Evolutionary conservation across 2,888 invertebrate genomes (phyloP).

Genomic region (Resseliella maxima): DNA sequence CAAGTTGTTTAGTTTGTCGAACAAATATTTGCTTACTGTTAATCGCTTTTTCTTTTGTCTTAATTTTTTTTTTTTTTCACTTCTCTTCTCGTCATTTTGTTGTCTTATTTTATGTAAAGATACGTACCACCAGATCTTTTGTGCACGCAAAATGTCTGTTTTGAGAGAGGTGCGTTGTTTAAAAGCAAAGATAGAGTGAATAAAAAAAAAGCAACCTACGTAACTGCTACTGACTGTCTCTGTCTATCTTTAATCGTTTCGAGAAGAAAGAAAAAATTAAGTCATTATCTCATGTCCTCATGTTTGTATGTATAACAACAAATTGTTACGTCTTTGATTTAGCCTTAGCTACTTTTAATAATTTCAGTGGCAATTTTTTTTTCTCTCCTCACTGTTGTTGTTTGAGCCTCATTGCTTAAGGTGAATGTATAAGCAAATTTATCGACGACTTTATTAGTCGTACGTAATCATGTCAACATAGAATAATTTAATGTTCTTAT

Average conservation of each 20-base stretch:
- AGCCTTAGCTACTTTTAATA: not conserved
- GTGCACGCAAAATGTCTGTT: not conserved
- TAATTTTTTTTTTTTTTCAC: not conserved
- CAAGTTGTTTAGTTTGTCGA: not conserved
- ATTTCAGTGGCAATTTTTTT: not conserved
- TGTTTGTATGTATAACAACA: not conserved
- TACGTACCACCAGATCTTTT: not conserved
- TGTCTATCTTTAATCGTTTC: not conserved
- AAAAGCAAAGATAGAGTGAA: not conserved
- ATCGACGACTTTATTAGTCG: slow-evolving; percentile 46
- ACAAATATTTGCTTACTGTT: not conserved
- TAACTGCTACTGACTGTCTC: not conserved
- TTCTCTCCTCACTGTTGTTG: not conserved
- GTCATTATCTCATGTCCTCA: slow-evolving; percentile 22
- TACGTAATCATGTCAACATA: slow-evolving; percentile 48
- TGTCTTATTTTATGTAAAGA: not conserved
- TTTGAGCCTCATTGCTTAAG: not conserved
- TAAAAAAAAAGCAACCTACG: not conserved
- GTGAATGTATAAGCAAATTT: slow-evolving; percentile 39
- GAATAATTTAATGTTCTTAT: slow-evolving; percentile 34
- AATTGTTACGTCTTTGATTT: slow-evolving; percentile 28
- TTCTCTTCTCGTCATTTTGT: not conserved
- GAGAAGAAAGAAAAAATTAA: not conserved
- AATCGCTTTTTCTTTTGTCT: slow-evolving; percentile 12
- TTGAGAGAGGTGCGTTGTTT: not conserved